Conservation (phyloP, 2,888 invertebrate species). For the Odontomyia ornata region DNA sequence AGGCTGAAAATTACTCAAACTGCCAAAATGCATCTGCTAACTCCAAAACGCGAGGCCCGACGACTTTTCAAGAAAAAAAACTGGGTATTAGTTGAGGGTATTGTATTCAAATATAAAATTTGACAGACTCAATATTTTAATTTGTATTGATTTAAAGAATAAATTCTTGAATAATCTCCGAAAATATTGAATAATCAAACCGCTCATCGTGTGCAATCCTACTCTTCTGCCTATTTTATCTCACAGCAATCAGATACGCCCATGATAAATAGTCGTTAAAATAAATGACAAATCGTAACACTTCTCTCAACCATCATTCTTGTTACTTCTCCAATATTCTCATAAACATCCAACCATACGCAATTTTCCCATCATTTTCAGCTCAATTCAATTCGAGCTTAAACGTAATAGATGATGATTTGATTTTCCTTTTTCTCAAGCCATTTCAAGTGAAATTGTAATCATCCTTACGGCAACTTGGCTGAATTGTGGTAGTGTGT, state of each 20-base stretch:
- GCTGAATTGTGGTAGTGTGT: background rate
- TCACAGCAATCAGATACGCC: background rate
- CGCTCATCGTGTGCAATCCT: background rate
- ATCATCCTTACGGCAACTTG: background rate
- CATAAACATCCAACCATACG: background rate
- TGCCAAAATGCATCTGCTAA: too few species aligned
- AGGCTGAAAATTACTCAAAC: too few species aligned
- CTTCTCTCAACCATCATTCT: background rate
- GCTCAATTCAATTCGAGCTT: constrained; percentile 11
- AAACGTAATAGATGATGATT: constrained; percentile 11
- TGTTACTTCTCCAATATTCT: background rate
- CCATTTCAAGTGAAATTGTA: background rate
- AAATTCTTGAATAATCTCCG: too few species aligned
- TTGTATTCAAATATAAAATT: too few species aligned
- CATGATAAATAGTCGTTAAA: constrained; percentile 2
- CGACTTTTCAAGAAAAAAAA: too few species aligned
- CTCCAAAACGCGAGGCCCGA: too few species aligned
- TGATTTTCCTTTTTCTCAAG: background rate
- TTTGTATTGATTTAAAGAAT: too few species aligned
- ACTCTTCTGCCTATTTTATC: background rate
- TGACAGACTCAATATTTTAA: too few species aligned
- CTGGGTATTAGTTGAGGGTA: too few species aligned
- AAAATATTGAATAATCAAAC: background rate
- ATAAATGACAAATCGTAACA: background rate
- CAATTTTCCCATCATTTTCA: background rate